phyloP scores from a whole-genome alignment of 2,797 vertebrate genomes.

The Acestrorhynchus altus region DNA sequence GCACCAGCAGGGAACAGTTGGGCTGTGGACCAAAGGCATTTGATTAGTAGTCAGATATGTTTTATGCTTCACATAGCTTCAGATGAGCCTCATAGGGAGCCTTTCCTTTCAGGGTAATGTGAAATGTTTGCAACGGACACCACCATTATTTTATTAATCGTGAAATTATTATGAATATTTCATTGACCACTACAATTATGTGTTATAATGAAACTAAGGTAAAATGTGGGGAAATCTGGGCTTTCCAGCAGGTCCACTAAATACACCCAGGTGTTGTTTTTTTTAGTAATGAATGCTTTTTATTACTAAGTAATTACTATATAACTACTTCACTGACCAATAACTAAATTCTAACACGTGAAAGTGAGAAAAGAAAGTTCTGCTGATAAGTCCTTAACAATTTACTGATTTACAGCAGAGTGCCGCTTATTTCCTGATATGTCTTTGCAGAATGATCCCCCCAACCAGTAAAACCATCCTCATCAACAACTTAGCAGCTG shows the following conservation, averaged over 20 bases:
- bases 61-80: slow-evolving; percentile 12
- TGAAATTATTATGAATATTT: neutral
- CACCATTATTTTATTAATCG: neutral
- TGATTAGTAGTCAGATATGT: slow-evolving; percentile 24
- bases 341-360: too few relatives aligned
- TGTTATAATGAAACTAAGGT: too few relatives aligned
- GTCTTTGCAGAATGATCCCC: slow-evolving; percentile 91
- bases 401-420: neutral
- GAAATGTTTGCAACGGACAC: neutral
- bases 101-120: slow-evolving; percentile 1
- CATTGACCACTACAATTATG: too few relatives aligned
- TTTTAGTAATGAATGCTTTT: too few relatives aligned
- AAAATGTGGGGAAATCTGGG: too few relatives aligned
- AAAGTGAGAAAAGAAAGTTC: neutral
- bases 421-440: slow-evolving; percentile 36
- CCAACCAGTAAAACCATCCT: slow-evolving; percentile 95
- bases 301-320: too few relatives aligned
- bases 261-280: too few relatives aligned
- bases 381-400: neutral
- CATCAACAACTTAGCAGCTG: slow-evolving; percentile 95
- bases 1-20: slow-evolving; percentile 11
- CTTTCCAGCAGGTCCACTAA: too few relatives aligned
- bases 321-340: too few relatives aligned
- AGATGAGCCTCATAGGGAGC: neutral
- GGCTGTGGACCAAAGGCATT: slow-evolving; percentile 22